Percentiles rank a stretch among this genome's conserved stretches.
phyloP scores from a whole-genome alignment of 2,113 vertebrate species.

The Rhinoderma darwinii region DNA sequence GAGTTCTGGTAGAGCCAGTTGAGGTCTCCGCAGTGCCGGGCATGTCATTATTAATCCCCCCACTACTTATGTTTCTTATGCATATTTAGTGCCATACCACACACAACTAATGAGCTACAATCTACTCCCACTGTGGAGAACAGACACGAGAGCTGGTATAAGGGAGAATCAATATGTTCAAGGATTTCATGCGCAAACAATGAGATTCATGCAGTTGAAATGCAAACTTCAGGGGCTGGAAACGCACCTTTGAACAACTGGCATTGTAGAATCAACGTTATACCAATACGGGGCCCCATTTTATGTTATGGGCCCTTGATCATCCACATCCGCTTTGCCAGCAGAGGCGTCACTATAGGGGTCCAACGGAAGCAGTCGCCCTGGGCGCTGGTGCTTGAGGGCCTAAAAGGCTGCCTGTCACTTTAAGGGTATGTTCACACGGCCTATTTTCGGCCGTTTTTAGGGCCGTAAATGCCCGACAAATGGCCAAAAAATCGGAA shows the following conservation, averaged over 20 bases:
- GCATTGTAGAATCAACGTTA: not conserved
- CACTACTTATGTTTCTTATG: constrained; percentile 36
- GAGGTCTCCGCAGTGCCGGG: constrained; percentile 2
- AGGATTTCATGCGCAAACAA: not conserved
- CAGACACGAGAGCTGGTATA: not conserved
- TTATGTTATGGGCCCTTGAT: not conserved
- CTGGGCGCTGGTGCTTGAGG: too few relatives aligned
- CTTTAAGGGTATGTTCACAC: too few relatives aligned
- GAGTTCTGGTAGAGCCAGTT: not conserved
- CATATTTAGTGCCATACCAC: constrained; percentile 19
- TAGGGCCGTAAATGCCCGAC: too few relatives aligned
- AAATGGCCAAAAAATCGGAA: too few relatives aligned
- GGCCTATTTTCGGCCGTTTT: too few relatives aligned
- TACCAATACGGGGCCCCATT: not conserved
- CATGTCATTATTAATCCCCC: constrained; percentile 22
- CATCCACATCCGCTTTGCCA: too few relatives aligned
- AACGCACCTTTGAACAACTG: not conserved
- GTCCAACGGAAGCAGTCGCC: too few relatives aligned
- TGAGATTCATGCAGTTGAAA: not conserved
- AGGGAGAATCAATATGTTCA: constrained; percentile 10
- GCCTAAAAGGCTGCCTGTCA: too few relatives aligned
- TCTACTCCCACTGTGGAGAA: constrained; percentile 14
- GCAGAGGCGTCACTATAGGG: too few relatives aligned
- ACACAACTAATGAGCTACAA: constrained; percentile 36
- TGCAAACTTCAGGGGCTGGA: not conserved